Base-by-base conservation (phyloP, 2,888 invertebrate species). In the Nesidiocoris tenuis region DNA sequence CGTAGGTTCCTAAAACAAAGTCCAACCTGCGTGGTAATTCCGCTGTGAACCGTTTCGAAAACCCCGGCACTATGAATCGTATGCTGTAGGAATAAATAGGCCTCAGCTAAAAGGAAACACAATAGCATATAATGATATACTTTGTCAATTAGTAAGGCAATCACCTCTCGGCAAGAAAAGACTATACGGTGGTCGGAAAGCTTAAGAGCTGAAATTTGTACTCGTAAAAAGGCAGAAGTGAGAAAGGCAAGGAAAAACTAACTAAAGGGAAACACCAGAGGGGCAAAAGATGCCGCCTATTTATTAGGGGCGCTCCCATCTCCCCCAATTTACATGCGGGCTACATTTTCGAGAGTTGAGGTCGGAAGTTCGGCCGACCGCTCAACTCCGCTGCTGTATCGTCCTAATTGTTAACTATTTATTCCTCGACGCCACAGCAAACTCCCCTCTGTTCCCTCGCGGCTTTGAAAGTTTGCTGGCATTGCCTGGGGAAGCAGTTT, bases 321-420 rank as follows among this genome's bases (percentile, higher is more conserved):
- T n/a, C n/a, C n/a, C 67, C 21, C 55, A 67, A 67, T 67, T 67
- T 56, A 55, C 67, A 56, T 67, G 22, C 54, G 56, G 55, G 55
- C 56, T 39, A 3, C 55, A 56, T 67, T 67, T 67, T 16, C 54
- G 39, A 19, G 67, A 55, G 55, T 54, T 12, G n/a, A 1, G n/a
- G 21, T 54, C 39, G 39, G 39, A 39, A 39, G 39, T 39, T 39
- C 39, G 39, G 39, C 39, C 39, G 39, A 39, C 5, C 39, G 3
- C 39, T n/a, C n/a, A n/a, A n/a, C n/a, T n/a, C n/a, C 25, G 25
- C 54, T 21, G 9, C 67, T 55, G 54, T 67, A 7, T 19, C 39
- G 25, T 55, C 56, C 67, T 67, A 67, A 67, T 67, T 67, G 67
- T 67, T 67, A 56, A 67, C 67, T 67, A 67, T 56, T 56, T 67